A percentile compares a stretch with the other conserved stretches of the same genome.
These are phyloP conservation scores for Parus major DNA, from an alignment of 2,113 vertebrate genomes.

Conservation along the genomic window DNA sequence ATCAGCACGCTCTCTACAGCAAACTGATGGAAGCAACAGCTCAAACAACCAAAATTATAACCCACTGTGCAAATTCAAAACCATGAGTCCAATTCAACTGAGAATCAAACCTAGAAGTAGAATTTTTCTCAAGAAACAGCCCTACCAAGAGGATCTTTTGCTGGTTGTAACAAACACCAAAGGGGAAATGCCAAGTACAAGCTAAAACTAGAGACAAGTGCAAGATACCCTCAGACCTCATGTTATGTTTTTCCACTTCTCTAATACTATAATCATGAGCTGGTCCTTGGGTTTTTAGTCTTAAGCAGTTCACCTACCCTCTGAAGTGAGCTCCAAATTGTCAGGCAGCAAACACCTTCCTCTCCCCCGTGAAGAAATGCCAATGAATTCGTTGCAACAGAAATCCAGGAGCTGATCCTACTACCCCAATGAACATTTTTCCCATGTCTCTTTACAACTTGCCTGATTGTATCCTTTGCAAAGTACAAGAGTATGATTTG, in stretches of 20 bases:
- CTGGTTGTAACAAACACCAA: not conserved
- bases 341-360: not conserved
- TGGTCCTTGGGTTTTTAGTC: not conserved
- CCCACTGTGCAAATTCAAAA: not conserved
- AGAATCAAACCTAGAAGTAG: not conserved
- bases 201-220: not conserved
- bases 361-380: fast-evolving
- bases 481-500: not conserved
- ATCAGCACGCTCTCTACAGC: not conserved
- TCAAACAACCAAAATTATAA: not conserved
- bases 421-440: not conserved
- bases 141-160: not conserved
- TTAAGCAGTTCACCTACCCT: not conserved
- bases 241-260: not conserved
- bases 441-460: not conserved
- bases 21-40: not conserved
- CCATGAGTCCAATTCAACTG: not conserved
- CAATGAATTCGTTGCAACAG: not conserved
- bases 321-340: not conserved
- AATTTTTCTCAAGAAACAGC: not conserved
- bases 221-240: not conserved
- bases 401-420: not conserved
- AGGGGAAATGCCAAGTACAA: not conserved
- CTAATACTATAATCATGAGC: not conserved
- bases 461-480: not conserved